Evolutionary conservation across 2,113 vertebrate species (phyloP).

Genomic region (Peromyscus californicus): DNA sequence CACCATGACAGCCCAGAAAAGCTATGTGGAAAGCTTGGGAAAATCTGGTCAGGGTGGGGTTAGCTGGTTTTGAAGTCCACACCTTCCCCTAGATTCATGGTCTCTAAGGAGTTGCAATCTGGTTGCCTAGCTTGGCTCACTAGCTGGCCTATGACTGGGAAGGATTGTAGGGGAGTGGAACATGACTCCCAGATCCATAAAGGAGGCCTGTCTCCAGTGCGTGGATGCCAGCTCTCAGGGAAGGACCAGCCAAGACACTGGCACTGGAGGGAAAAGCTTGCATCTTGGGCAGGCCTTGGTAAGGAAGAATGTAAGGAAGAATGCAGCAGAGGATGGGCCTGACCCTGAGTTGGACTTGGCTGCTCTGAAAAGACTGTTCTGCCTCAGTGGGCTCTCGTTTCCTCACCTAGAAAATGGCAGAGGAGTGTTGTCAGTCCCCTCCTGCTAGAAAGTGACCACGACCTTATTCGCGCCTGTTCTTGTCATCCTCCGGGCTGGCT

Average conservation of each 20-base stretch:
- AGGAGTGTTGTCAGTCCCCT: neutral
- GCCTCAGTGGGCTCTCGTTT: neutral
- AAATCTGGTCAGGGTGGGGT: rapidly evolving
- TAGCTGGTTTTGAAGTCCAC: neutral
- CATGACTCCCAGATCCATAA: neutral
- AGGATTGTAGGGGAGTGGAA: neutral
- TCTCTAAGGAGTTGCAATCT: neutral
- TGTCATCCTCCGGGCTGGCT: neutral
- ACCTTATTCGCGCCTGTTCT: neutral
- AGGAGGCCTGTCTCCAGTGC: neutral
- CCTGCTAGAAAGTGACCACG: neutral
- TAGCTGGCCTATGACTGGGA: neutral
- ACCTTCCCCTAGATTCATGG: neutral
- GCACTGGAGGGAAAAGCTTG: neutral
- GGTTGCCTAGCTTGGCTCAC: neutral
- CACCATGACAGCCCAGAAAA: neutral
- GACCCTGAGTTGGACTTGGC: neutral
- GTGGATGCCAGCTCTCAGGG: neutral
- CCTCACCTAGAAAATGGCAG: neutral
- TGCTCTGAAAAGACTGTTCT: neutral
- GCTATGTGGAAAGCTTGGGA: neutral
- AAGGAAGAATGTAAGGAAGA: neutral
- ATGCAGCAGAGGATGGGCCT: neutral
- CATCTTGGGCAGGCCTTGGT: neutral
- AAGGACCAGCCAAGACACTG: neutral